Evolutionary conservation across 1,140 invertebrate genomes (phyloP), one percentile per base, ranked within the genome.

Genomic region (Theocolax elegans): DNA sequence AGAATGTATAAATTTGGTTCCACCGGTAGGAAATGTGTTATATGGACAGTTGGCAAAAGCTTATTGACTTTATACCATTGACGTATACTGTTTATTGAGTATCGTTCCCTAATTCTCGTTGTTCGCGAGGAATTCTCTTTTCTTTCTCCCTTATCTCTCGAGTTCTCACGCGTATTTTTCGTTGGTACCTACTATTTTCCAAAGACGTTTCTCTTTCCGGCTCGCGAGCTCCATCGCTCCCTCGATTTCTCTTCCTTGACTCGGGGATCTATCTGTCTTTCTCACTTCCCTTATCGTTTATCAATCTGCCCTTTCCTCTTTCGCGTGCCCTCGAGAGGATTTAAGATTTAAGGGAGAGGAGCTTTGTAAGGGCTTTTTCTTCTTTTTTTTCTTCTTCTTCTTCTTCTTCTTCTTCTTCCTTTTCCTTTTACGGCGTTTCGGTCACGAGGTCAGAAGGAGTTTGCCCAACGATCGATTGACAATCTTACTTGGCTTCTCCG

Each of bases 11-110:
- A 54, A 31, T 54, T 31, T 31, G n/a, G n/a, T n/a, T n/a, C n/a
- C n/a, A n/a, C n/a, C n/a, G n/a, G n/a, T n/a, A n/a, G n/a, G n/a
- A n/a, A n/a, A n/a, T 38, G 35, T 38, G 35, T 38, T 23, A 7
- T 13, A 29, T 10, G 17, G 35, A 44, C 38, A 60, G 10, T 60
- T 44, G 42, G 38, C 38, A 60, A 60, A n/a, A 38, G 21, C 29
- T n/a, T 31, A 71, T 71, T 40, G 59, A 70, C 53, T 67, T n/a
- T 74, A 56, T 65, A 67, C 62, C 38, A 72, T 66, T 40, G 54
- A 59, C 62, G n/a, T n/a, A 56, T 27, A 65, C n/a, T 72, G 38
- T 67, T 74, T 66, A 67, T 62, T 56, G 38, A 66, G 48, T 69
- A 31, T 15, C 62, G 21, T 72, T 59, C 42, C 51, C 23, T n/a